Evolutionary conservation across 2,797 vertebrate species (phyloP).

Genomic region (Podargus strigoides): DNA sequence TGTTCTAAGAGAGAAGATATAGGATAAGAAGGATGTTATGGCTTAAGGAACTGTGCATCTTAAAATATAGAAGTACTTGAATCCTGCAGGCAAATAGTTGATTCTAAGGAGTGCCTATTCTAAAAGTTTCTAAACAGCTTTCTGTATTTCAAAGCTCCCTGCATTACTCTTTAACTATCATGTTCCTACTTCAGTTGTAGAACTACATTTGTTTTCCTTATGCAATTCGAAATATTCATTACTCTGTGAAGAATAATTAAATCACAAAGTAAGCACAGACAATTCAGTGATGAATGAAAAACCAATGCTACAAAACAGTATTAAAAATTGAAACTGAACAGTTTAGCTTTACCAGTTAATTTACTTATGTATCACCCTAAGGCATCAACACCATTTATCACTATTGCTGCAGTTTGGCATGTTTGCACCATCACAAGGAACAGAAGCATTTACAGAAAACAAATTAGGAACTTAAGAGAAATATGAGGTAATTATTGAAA

Average conservation of each 20-base stretch:
- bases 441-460: background rate
- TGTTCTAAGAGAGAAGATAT: background rate
- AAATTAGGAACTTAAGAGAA: background rate
- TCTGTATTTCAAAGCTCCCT: background rate
- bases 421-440: background rate
- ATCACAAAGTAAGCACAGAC: constrained; percentile 41
- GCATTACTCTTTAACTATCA: background rate
- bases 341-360: constrained; percentile 54
- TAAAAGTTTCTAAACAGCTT: background rate
- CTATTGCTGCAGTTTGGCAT: background rate
- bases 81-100: background rate
- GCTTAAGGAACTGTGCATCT: background rate
- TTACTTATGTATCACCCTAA: constrained; percentile 50
- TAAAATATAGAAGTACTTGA: background rate
- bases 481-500: background rate
- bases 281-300: constrained; percentile 39
- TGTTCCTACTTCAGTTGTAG: background rate
- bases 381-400: constrained; percentile 60
- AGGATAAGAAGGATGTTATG: background rate
- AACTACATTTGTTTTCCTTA: constrained; percentile 7
- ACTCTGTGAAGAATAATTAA: constrained; percentile 55
- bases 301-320: background rate
- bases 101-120: background rate
- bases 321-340: constrained; percentile 54
- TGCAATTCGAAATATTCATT: constrained; percentile 40